Evolutionary conservation across 2,888 invertebrate genomes (phyloP), one percentile per base, ranked within the genome.

Genomic region (Hydraecia micacea): DNA sequence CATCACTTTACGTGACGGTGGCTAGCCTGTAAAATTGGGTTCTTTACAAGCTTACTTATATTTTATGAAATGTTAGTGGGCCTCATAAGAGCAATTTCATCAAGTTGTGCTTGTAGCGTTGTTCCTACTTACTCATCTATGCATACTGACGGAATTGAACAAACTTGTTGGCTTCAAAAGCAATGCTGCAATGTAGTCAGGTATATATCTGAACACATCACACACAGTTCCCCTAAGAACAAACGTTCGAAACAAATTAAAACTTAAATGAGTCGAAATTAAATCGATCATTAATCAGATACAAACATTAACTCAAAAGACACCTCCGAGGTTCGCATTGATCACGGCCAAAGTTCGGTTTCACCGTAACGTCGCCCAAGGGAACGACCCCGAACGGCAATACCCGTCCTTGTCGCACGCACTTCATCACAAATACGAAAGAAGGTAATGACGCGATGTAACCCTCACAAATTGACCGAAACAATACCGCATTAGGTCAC

Each of bases 261-360:
- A 89, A 87, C 85, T 88, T 82, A 76, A 87, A 84, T 84, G 89
- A 85, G 80, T 81, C 81, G 86, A 90, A 90, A 87, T 88, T 88
- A 90, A 91, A 92, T 91, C 92, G 91, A 91, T 91, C 90, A 88
- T 90, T 91, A 91, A 94, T 93, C 92, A 92, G 89, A 93, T 90
- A 93, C 91, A 91, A 92, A 91, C 93, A 93, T 93, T 93, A 94
- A 93, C 92, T 93, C 91, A 93, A 95, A 95, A 95, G 92, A 94
- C 93, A 93, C 95, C 95, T 93, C 90, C 73, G 93, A 95, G 95
- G 93, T 91, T 93, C 90, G 90, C 95, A 94, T 95, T 95, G 96
- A 95, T 96, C 96, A 95, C 93, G 92, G 90, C 92, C 93, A 91
- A 95, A 95, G 93, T 95, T 95, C 92, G 93, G 95, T 94, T 95